A percentile compares a stretch with the other conserved stretches of the same genome.
phyloP scores from a whole-genome alignment of 1,140 invertebrate genomes.

The Apis florea region DNA sequence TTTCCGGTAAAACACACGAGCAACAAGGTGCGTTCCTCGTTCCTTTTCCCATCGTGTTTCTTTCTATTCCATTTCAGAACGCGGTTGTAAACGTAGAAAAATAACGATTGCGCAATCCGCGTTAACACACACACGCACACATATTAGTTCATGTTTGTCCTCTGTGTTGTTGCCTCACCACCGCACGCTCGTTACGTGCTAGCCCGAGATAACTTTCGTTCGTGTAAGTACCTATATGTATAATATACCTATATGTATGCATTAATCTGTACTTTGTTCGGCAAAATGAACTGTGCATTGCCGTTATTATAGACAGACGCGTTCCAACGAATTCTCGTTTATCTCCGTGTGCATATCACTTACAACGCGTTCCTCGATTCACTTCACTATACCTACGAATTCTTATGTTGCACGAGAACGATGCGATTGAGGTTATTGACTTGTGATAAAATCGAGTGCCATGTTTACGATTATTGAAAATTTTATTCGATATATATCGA shows the following conservation, averaged over 20 bases:
- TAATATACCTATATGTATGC: too few species aligned
- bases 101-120: constrained; percentile 62
- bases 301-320: constrained; percentile 8
- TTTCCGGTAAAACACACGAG: background rate
- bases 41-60: background rate
- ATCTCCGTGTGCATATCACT: background rate
- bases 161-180: background rate
- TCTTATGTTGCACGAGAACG: constrained; percentile 10
- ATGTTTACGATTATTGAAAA: background rate
- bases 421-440: constrained; percentile 40
- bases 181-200: constrained; percentile 34
- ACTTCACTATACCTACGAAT: background rate
- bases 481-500: background rate
- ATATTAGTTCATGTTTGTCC: constrained; percentile 11
- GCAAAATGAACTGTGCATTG: constrained; percentile 15
- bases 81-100: constrained; percentile 64
- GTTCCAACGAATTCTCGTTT: background rate
- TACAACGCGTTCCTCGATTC: background rate
- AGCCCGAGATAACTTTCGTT: constrained; percentile 44
- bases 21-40: background rate
- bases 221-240: constrained; percentile 4
- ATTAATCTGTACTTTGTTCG: constrained; percentile 18
- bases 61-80: constrained; percentile 26
- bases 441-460: constrained; percentile 50
- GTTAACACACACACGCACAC: constrained; percentile 34